Evolutionary conservation across 2,888 invertebrate genomes (phyloP), one percentile per base, ranked within the genome.

Genomic region (Pharmacophagus antenor): DNA sequence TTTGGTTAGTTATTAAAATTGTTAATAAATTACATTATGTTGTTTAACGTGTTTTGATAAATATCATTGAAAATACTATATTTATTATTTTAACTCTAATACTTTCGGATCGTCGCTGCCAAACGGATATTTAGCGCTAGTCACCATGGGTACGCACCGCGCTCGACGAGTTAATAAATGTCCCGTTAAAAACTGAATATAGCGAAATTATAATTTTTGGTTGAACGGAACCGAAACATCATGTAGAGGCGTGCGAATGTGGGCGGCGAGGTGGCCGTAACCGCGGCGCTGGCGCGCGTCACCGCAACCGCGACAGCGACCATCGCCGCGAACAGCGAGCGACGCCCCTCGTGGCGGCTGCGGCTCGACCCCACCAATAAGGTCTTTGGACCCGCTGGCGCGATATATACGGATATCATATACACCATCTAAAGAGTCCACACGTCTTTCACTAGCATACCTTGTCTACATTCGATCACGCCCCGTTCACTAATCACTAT

Each of bases 291-390:
- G 70, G 86, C 86, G 65, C 76, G 81, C 68, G 86, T 83, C 63
- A 79, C 86, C 65, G 88, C 87, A 60, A 85, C 91, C 50, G 90
- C 90, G 56, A 88, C 88, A 63, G 88, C 91, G 25, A 90, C 90
- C 68, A 91, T 92, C 74, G 87, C 90, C 70, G 82, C 91, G 73
- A 82, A 80, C 82, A 81, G 83, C 79, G 97, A 97, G 87, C 93
- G 97, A 71, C 94, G 97, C 79, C 97, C 97, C 46, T 97, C 97
- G 72, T 97, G 97, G 97, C 94, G 97, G 84, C 93, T 97, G 77
- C 94, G 95, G 84, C 95, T 97, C 88, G 97, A 97, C 92, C 95
- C 96, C 85, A 93, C 94, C 85, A 96, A 95, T 92, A 97, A 97
- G 96, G 97, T 97, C 93, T 74, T 57, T 51, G 49, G 61, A 61